Base-by-base conservation (phyloP, 2,888 invertebrate genomes). In the Cataglyphis cursor region DNA sequence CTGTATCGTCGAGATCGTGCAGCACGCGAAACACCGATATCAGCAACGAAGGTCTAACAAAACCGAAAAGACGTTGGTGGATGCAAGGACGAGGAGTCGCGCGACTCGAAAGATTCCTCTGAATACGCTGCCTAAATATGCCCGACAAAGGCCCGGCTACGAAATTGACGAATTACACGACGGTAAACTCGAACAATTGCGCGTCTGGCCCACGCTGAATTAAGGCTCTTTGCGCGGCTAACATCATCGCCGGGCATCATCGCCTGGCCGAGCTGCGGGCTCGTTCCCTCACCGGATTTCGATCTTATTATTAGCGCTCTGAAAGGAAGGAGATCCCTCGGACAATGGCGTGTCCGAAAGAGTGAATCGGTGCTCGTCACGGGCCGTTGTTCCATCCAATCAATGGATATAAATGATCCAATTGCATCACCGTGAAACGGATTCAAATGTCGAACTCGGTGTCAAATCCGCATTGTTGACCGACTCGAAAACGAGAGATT, bases 151-250 rank as follows among this genome's bases (percentile, higher is more conserved):
- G 65, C 41, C 57, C 44, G 44, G 15, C 65, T 31, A 18, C 57
- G 70, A 41, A 70, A 54, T 70, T 78, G 76, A 81, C 72, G 80
- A 84, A 88, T 89, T 87, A 89, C 85, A 87, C 87, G 83, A 82
- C 81, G 65, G 54, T 72, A 38, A 83, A 72, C 75, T 83, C 81
- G 28, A 72, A 80, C 85, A 83, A 83, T 87, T 83, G 82, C 68
- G 75, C 38, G 54, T 28, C 73, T 78, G 84, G 68, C 81, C 81
- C 74, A 75, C 80, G 87, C 57, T 70, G 59, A 83, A 87, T 83
- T 88, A 64, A 70, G 48, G 59, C 72, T 48, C 59, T 48, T 24
- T 31, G 57, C 38, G 35, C 38, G 28, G 54, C 54, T 41, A 12
- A 24, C 54, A 15, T n/a, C 44, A 18, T n/a, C 41, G 61, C 59